Conservation (phyloP, 2,888 invertebrate genomes). For the Diplolepis rosae region DNA sequence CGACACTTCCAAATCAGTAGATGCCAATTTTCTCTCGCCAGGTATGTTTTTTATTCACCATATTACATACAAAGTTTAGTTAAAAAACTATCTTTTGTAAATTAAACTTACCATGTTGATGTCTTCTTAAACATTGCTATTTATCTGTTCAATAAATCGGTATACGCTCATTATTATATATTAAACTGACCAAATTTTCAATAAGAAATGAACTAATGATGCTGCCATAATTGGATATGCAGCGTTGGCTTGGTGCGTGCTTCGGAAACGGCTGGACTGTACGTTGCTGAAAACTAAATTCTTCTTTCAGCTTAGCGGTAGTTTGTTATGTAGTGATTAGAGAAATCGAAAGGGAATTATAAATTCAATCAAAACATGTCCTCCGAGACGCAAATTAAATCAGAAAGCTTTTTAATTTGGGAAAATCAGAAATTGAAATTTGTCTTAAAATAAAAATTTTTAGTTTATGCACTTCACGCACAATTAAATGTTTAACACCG, state of each 20-base stretch:
- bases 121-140: too few relatives aligned
- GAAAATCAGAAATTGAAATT: neutral
- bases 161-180: too few relatives aligned
- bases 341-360: neutral
- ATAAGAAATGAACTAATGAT: slow-evolving; percentile 22
- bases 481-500: slow-evolving; percentile 8
- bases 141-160: too few relatives aligned
- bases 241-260: slow-evolving; percentile 95
- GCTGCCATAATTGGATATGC: slow-evolving; percentile 70
- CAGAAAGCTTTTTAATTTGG: too few relatives aligned
- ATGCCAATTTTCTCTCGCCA: slow-evolving; percentile 79
- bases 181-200: too few relatives aligned
- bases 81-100: too few relatives aligned
- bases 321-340: neutral
- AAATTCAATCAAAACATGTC: too few relatives aligned
- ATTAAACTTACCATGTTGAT: too few relatives aligned
- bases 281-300: slow-evolving; percentile 75
- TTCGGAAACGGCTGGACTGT: slow-evolving; percentile 94
- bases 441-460: slow-evolving; percentile 1
- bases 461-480: neutral
- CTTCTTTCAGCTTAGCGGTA: neutral
- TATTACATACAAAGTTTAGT: too few relatives aligned
- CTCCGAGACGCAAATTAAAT: too few relatives aligned
- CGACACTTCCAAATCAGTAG: slow-evolving; percentile 76
- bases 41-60: too few relatives aligned